Evolutionary conservation across 92 coral and sea anemone genomes (phyloP).

Genomic region (Nematostella vectensis): DNA sequence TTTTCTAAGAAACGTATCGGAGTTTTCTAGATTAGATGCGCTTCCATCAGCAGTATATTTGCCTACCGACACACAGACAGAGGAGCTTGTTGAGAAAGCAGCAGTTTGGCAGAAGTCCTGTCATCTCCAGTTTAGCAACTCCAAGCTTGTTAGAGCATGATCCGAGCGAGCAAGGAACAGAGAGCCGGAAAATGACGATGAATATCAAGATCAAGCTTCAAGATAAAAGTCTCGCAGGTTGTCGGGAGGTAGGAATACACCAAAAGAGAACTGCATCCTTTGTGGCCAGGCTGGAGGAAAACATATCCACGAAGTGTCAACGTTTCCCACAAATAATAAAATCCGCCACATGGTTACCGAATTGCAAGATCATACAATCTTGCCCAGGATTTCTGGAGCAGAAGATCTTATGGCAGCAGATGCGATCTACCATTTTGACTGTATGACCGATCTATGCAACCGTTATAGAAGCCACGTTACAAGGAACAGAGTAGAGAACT

Average conservation of each 20-base stretch:
- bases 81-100: conserved; percentile 39
- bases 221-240: conserved; percentile 25
- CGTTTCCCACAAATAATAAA: conserved; percentile 38
- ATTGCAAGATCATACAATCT: conserved; percentile 31
- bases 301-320: conserved; percentile 42
- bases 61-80: conserved; percentile 22
- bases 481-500: conserved; percentile 31
- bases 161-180: conserved; percentile 19
- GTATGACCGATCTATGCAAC: conserved; percentile 50
- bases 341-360: conserved; percentile 51
- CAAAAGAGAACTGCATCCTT: conserved; percentile 41
- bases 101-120: conserved; percentile 74
- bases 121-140: conserved; percentile 43
- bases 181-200: conserved; percentile 12
- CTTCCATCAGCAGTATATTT: conserved; percentile 31
- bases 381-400: conserved; percentile 48
- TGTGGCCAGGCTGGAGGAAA: conserved; percentile 27
- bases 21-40: conserved; percentile 29
- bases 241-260: conserved; percentile 16
- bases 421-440: conserved; percentile 50
- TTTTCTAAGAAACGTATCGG: conserved; percentile 32
- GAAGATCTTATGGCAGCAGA: conserved; percentile 70
- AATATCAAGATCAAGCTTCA: conserved; percentile 28
- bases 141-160: conserved; percentile 55
- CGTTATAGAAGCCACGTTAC: conserved; percentile 34